Base-by-base conservation (phyloP, 2,797 vertebrate genomes). In the Mus minutoides region DNA sequence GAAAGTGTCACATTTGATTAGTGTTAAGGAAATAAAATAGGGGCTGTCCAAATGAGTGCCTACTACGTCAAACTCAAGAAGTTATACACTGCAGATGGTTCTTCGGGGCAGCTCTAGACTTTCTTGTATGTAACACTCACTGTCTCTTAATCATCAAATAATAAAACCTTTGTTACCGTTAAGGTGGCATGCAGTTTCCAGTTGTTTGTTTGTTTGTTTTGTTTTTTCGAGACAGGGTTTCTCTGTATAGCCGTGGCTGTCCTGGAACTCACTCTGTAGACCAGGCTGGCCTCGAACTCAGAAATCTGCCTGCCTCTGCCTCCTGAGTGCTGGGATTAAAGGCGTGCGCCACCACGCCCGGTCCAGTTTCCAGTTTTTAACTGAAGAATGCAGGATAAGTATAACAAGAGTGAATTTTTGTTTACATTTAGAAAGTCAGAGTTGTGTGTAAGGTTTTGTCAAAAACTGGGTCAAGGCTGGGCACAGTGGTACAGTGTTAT, bases 391-490 rank as follows among this genome's bases (percentile, higher is more conserved):
- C 8, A 76, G 22, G 40, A 58, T 34, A 85, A 60, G 86, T 9
- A 75, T 16, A 73, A 89, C 26, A 80, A 75, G 88, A 86, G 52
- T 91, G 16, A 49, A 37, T 21, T 82, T 89, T 75, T 79, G 14
- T 87, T 83, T 80, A 29, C 11, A 31, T 71, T 37, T 84, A 94
- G 14, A 75, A 94, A 92, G 2, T 90, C n/a, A 87, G 52, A 90
- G 4, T 67, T 62, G 24, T 73, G 52, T 71, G 76, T 24, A 71
- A 52, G 40, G 52, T 29, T 60, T 4, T 46, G 89, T 22, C 19
- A 90, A 87, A n/a, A 95, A 90, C 76, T 79, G 90, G 76, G 24
- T 67, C 4, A 29, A n/a, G 78, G 54, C 37, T 24, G 26, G 37
- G 62, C 69, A 75, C 16, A 75, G n/a, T 4, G 31, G 56, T 12